phyloP scores from a whole-genome alignment of 2,113 vertebrate species.

The Ceyx melanurus region DNA sequence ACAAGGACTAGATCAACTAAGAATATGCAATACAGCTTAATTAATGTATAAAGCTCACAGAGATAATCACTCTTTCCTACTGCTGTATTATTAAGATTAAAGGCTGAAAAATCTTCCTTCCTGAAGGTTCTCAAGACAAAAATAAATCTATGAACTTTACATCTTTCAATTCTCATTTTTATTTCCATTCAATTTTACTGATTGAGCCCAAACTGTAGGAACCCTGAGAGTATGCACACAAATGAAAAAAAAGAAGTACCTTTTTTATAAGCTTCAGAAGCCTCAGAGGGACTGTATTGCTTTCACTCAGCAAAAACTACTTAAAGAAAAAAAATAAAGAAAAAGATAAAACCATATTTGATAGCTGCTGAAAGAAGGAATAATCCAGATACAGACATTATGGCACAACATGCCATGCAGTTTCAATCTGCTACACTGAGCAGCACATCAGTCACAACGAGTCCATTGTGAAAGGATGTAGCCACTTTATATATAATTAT shows the following conservation, averaged over 20 bases:
- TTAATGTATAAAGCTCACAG: neutral
- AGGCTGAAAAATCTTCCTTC: conserved; percentile 1
- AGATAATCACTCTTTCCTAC: neutral
- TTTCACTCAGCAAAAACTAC: conserved; percentile 34
- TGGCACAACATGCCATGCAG: conserved; percentile 12
- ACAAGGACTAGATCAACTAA: neutral
- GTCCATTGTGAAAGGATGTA: conserved; percentile 29
- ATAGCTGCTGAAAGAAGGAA: conserved; percentile 46
- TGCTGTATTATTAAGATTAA: conserved; percentile 24
- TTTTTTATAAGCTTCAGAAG: conserved; percentile 39
- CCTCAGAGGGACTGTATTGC: conserved; percentile 16
- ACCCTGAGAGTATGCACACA: neutral
- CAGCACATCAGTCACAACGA: conserved; percentile 34
- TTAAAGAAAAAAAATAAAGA: neutral
- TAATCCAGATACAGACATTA: conserved; percentile 20
- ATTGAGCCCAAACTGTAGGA: conserved; percentile 42
- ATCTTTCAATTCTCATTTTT: conserved; percentile 55
- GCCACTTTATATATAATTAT: conserved; percentile 1
- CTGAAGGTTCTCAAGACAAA: conserved; percentile 53
- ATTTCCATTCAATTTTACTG: conserved; percentile 49
- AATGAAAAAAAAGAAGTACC: conserved; percentile 63
- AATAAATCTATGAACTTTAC: conserved; percentile 57
- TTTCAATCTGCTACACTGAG: conserved; percentile 53
- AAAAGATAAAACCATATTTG: conserved; percentile 19
- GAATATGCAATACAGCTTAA: neutral